Evolutionary conservation across 2,797 vertebrate species (phyloP).

Genomic region (Buceros bicornis): DNA sequence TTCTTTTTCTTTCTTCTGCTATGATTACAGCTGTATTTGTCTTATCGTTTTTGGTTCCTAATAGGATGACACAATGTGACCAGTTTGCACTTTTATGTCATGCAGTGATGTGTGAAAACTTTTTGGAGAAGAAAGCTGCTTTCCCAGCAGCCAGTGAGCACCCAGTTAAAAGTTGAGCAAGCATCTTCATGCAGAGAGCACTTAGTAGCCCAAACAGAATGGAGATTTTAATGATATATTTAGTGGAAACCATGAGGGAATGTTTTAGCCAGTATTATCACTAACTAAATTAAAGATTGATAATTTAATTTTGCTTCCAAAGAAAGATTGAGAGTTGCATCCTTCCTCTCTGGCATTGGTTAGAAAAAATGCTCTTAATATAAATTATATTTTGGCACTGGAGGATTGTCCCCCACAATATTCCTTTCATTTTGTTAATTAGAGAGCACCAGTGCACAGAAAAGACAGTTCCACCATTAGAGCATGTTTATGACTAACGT

Average conservation of each 20-base stretch:
- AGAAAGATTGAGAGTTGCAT: conserved; percentile 54
- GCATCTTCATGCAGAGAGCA: conserved; percentile 14
- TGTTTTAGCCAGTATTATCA: conserved; percentile 72
- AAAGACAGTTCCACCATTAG: background rate
- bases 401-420: background rate
- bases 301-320: conserved; percentile 78
- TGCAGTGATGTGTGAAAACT: background rate
- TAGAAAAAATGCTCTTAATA: conserved; percentile 59
- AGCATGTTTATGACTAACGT: background rate
- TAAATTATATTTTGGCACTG: background rate
- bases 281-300: conserved; percentile 73
- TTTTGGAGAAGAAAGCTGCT: conserved; percentile 43
- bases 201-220: conserved; percentile 42
- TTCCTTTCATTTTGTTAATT: background rate
- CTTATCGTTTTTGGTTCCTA: background rate
- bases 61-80: background rate
- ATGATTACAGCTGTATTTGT: background rate
- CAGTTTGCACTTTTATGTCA: background rate
- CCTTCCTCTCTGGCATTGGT: conserved; percentile 18
- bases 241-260: conserved; percentile 63
- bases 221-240: conserved; percentile 58
- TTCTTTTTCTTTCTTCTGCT: background rate
- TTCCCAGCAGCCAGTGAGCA: conserved; percentile 51
- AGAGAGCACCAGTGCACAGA: background rate
- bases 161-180: conserved; percentile 64